Percentiles rank a stretch among this genome's conserved stretches.
Evolutionary conservation across 2,797 vertebrate genomes (phyloP).

Genomic region (Sebastolobus alascanus): DNA sequence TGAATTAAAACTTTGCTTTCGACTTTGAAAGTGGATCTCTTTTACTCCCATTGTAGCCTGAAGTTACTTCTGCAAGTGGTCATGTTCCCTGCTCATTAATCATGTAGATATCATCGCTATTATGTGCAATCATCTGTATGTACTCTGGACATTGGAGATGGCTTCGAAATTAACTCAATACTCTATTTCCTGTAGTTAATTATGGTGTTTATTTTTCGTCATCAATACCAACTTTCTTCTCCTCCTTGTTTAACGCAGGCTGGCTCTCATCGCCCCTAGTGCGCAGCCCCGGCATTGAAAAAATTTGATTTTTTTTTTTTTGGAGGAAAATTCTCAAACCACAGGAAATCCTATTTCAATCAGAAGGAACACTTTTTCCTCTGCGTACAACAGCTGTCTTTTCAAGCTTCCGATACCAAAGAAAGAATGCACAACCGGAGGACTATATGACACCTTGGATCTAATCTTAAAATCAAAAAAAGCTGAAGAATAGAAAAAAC

Average conservation of each 20-base stretch:
- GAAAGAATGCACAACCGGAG: constrained; percentile 53
- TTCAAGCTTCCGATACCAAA: background rate
- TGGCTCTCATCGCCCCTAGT: constrained; percentile 57
- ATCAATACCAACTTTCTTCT: background rate
- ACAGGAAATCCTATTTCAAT: constrained; percentile 60
- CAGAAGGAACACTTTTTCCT: constrained; percentile 25
- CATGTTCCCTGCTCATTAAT: background rate
- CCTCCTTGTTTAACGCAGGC: constrained; percentile 39
- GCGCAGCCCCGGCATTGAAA: constrained; percentile 15
- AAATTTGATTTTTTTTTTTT: constrained; percentile 14
- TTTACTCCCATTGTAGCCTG: background rate
- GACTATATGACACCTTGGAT: constrained; percentile 65
- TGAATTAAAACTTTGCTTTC: background rate
- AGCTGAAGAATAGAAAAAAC: background rate
- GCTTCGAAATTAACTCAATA: background rate
- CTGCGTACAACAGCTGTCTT: background rate
- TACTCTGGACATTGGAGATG: background rate
- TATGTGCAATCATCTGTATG: background rate
- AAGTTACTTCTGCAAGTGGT: background rate
- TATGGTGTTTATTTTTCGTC: background rate
- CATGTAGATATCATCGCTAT: background rate
- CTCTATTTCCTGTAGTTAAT: background rate
- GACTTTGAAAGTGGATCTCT: background rate
- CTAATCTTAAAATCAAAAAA: constrained; percentile 8
- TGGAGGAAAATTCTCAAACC: constrained; percentile 49